Conservation (phyloP, 2,797 vertebrate genomes). For the Myoxocephalus aenaeus region DNA sequence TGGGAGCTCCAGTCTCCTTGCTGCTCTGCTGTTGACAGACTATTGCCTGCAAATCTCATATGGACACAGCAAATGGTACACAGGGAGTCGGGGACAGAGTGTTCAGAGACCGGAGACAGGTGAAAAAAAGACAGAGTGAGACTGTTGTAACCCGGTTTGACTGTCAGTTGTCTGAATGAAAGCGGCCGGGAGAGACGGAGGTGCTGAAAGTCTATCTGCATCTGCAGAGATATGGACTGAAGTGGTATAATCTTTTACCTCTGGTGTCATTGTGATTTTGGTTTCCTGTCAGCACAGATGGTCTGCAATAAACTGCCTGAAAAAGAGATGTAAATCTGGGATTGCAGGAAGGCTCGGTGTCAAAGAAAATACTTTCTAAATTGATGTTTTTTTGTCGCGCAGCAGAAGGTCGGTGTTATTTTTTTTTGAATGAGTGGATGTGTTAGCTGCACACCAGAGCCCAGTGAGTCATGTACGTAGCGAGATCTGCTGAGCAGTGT, state of each 20-base stretch:
- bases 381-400: conserved; percentile 42
- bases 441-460: conserved; percentile 45
- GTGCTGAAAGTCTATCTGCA: conserved; percentile 49
- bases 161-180: conserved; percentile 41
- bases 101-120: conserved; percentile 54
- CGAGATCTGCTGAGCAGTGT: conserved; percentile 50
- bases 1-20: conserved; percentile 79
- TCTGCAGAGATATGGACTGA: conserved; percentile 61
- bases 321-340: conserved; percentile 62
- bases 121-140: conserved; percentile 29
- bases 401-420: conserved; percentile 27
- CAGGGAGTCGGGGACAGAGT: conserved; percentile 63
- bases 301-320: conserved; percentile 60
- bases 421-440: conserved; percentile 45
- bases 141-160: conserved; percentile 34
- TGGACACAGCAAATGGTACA: conserved; percentile 78
- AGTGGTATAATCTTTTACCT: conserved; percentile 63
- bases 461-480: conserved; percentile 42
- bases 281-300: conserved; percentile 65
- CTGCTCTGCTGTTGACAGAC: conserved; percentile 79
- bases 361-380: conserved; percentile 53
- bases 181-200: conserved; percentile 53
- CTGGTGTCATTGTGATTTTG: conserved; percentile 51
- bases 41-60: conserved; percentile 81
- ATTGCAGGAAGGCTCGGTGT: conserved; percentile 34